Conservation (phyloP, 1,140 invertebrate genomes). For the Magallana ariakensis region DNA sequence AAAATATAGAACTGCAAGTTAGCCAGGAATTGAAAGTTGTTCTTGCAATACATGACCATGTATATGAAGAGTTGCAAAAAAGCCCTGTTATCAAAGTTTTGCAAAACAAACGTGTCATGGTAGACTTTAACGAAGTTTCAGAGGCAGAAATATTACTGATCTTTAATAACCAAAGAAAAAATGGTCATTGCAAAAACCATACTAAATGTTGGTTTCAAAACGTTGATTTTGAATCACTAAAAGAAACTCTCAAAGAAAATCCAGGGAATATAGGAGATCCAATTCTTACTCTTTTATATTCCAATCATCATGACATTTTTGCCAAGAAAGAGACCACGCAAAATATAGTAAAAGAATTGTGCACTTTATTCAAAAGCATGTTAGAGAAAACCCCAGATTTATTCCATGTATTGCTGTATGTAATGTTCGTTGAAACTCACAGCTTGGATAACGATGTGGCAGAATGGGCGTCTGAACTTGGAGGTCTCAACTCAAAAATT, state of each 20-base stretch:
- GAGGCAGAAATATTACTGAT: not conserved
- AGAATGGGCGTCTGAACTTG: not conserved
- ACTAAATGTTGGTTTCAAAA: not conserved
- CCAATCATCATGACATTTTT: not conserved
- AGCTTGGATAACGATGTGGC: not conserved
- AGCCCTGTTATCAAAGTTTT: not conserved
- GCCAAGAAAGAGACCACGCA: not conserved
- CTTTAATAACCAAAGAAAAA: constrained; percentile 5
- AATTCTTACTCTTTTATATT: not conserved
- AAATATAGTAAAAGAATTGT: not conserved
- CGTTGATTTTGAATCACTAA: not conserved
- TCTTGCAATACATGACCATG: not conserved
- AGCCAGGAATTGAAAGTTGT: not conserved
- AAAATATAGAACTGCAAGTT: not conserved
- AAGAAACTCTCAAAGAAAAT: not conserved
- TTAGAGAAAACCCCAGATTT: not conserved
- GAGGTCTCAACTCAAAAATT: not conserved
- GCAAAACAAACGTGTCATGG: not conserved
- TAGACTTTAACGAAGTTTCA: not conserved
- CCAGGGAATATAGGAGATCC: not conserved
- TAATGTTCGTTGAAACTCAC: not conserved
- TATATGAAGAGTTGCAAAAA: not conserved
- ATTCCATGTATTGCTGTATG: not conserved
- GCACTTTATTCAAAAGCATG: not conserved
- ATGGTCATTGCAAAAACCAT: not conserved